Base-by-base conservation (phyloP, 2,888 invertebrate genomes). In the Athalia circularis region DNA sequence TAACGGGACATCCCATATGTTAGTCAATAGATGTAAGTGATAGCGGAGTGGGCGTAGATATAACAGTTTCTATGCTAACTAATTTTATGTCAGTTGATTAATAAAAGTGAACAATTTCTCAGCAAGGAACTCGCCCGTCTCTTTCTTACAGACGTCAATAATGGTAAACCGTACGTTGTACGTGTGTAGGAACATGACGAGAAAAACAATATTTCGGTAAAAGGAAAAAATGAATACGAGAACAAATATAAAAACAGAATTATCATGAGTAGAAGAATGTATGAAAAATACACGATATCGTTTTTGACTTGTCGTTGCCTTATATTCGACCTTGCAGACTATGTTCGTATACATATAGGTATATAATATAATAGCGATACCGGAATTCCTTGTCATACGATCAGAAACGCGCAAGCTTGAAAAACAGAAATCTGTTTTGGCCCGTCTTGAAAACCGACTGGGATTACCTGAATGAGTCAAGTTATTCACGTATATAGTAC, bases 391-490 rank as follows among this genome's bases (percentile, higher is more conserved):
- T 59, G 45, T 47, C 72, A 72, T 59, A 2, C 72, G 29, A 59
- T 47, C 29, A 7, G 54, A 8, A n/a, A n/a, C 54, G n/a, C 29
- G n/a, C 62, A 13, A 72, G 72, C 59, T 72, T 11, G 72, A 59
- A 47, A 72, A 72, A 72, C 72, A 72, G n/a, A 43, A 59, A 47
- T 72, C 13, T 62, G 45, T 72, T 68, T 72, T 59, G 59, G 72
- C 72, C 59, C 9, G 72, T 57, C 47, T 72, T 47, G n/a, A 65
- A 43, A 50, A n/a, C 72, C 13, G 47, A 59, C n/a, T 59, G 59
- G 72, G 59, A 72, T 72, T 72, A 72, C 72, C 72, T 72, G 72
- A 29, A 72, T 72, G 72, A 72, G 72, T 72, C 72, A 72, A 72
- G 57, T 72, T 72, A 59, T 59, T 72, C 72, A 6, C 7, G 59